phyloP scores from a whole-genome alignment of 2,888 invertebrate genomes.

The Tiliacea aurago region DNA sequence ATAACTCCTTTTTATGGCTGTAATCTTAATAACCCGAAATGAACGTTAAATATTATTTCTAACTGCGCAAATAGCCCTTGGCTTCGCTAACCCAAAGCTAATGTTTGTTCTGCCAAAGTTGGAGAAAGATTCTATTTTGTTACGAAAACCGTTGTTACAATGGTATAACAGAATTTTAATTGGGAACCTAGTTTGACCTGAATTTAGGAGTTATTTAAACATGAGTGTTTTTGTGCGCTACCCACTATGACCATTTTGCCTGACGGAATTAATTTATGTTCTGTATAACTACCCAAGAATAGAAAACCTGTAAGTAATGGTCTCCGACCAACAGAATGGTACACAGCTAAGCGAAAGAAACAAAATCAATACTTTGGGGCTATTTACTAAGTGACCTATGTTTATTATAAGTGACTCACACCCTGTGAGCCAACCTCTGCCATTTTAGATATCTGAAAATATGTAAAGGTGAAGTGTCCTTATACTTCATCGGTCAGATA shows the following conservation, averaged over 20 bases:
- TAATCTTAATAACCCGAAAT: conserved; percentile 60
- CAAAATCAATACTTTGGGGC: conserved; percentile 32
- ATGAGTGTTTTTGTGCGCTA: conserved; percentile 10
- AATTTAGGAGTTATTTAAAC: conserved; percentile 22
- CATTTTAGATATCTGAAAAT: conserved; percentile 17
- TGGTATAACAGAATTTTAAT: conserved; percentile 40
- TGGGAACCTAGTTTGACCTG: conserved; percentile 22
- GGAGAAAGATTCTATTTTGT: conserved; percentile 39
- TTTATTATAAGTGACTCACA: conserved; percentile 12
- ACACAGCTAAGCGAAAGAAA: not conserved
- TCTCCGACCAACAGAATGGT: too few species aligned
- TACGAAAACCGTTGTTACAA: conserved; percentile 35
- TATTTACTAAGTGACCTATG: conserved; percentile 30
- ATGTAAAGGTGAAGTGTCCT: not conserved
- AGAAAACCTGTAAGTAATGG: not conserved
- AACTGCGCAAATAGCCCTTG: conserved; percentile 42
- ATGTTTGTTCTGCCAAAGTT: conserved; percentile 43
- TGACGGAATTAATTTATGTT: conserved; percentile 6
- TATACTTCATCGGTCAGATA: not conserved
- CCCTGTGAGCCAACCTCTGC: not conserved
- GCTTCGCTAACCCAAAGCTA: conserved; percentile 31
- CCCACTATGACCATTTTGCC: too few species aligned
- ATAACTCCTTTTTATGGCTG: conserved; percentile 51
- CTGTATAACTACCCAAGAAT: not conserved
- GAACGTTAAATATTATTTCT: conserved; percentile 53